These are phyloP conservation scores for Gallinago paraguaiae DNA, from an alignment of 2,113 vertebrate species.

Conservation along the genomic window DNA sequence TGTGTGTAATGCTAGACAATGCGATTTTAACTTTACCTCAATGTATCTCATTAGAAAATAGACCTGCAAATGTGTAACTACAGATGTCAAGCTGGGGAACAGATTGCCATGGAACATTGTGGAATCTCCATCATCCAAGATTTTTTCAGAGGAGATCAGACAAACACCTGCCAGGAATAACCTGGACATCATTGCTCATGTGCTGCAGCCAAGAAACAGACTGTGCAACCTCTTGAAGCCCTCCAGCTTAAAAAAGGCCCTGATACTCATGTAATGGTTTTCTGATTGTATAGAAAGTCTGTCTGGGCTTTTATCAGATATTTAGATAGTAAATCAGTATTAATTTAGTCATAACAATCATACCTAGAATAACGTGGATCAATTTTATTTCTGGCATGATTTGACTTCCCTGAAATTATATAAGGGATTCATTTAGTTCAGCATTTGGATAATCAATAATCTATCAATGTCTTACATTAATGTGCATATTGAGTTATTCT, in stretches of 20 bases:
- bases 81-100: background rate
- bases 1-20: background rate
- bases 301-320: background rate
- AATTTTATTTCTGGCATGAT: conserved; percentile 1
- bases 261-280: background rate
- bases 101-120: background rate
- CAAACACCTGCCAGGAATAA: background rate
- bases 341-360: conserved; percentile 34
- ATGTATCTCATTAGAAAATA: background rate
- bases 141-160: background rate
- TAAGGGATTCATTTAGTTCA: background rate
- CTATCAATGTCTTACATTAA: conserved; percentile 42
- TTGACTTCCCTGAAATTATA: background rate
- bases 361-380: conserved; percentile 1
- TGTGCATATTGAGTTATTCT: conserved; percentile 64
- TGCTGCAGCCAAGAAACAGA: background rate
- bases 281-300: background rate
- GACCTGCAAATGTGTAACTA: background rate
- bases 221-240: background rate
- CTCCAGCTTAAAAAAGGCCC: background rate
- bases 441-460: conserved; percentile 60
- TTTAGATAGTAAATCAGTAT: background rate
- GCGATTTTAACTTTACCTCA: background rate
- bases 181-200: background rate
- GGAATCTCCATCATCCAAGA: background rate